Evolutionary conservation across 2,888 invertebrate species (phyloP).

Genomic region (Teleogryllus oceanicus): DNA sequence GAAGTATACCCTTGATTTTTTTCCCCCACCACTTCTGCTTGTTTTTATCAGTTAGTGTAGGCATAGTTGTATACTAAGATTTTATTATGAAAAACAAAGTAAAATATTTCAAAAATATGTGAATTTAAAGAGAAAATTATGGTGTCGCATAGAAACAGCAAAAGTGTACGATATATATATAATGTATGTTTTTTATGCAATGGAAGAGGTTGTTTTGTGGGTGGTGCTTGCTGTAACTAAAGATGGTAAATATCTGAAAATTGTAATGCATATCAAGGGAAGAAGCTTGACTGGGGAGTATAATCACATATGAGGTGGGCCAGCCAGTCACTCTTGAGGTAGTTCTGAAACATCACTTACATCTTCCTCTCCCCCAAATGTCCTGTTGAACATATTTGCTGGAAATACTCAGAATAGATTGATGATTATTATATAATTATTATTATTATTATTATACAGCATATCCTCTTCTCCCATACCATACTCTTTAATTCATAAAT

Average conservation of each 20-base stretch:
- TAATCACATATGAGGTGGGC: not conserved
- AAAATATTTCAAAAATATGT: conserved; percentile 25
- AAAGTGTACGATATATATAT: conserved; percentile 28
- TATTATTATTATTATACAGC: conserved; percentile 24
- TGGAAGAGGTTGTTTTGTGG: conserved; percentile 25
- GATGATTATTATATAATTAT: conserved; percentile 9
- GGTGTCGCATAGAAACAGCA: conserved; percentile 28
- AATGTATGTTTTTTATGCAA: conserved; percentile 26
- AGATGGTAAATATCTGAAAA: conserved; percentile 12
- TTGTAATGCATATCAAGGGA: conserved; percentile 31
- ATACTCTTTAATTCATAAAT: conserved; percentile 28
- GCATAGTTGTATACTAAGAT: conserved; percentile 36
- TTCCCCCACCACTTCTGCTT: conserved; percentile 30
- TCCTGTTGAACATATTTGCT: conserved; percentile 22
- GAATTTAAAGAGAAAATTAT: conserved; percentile 25
- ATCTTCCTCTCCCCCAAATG: not conserved
- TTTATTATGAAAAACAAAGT: conserved; percentile 32
- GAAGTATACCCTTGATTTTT: conserved; percentile 20
- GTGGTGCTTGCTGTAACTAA: conserved; percentile 23
- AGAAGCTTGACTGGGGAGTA: conserved; percentile 19
- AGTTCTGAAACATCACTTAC: conserved; percentile 24
- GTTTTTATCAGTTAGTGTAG: conserved; percentile 33
- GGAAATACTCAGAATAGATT: conserved; percentile 33
- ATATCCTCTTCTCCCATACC: conserved; percentile 27
- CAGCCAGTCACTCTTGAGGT: conserved; percentile 20